Percentiles rank a stretch among this genome's conserved stretches.
Conservation (phyloP, 2,797 vertebrate species). For the Choloepus didactylus region DNA sequence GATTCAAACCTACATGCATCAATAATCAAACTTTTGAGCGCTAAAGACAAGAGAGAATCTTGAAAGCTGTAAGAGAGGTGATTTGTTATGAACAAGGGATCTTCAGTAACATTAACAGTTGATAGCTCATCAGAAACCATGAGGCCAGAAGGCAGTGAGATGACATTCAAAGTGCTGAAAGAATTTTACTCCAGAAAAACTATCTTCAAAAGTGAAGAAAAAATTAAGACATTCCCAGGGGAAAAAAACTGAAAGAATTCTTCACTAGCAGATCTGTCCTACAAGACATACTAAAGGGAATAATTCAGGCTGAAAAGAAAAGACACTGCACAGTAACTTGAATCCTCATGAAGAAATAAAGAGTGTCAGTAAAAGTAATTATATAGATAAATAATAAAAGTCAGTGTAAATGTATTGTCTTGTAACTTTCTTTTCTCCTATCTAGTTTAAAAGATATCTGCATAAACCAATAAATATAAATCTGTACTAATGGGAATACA, state of each 20-base stretch:
- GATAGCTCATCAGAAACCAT: neutral
- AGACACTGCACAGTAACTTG: too few relatives aligned
- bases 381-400: neutral
- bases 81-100: neutral
- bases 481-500: neutral
- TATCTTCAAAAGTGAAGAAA: neutral
- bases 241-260: neutral
- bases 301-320: too few relatives aligned
- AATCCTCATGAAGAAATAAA: too few relatives aligned
- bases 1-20: too few relatives aligned
- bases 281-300: too few relatives aligned
- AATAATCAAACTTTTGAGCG: too few relatives aligned
- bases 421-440: neutral
- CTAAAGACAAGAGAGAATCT: neutral
- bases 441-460: neutral
- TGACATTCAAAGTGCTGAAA: neutral
- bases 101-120: neutral
- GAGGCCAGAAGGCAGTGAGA: neutral
- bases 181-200: neutral
- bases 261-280: neutral
- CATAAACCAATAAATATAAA: neutral
- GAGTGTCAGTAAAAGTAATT: too few relatives aligned
- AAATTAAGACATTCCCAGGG: neutral
- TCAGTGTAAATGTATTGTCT: too few relatives aligned
- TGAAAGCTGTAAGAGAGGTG: neutral